Evolutionary conservation across 64 coral and sea anemone genomes (phyloP), one percentile per base, ranked within the genome.

Genomic region (Pocillopora damicornis): DNA sequence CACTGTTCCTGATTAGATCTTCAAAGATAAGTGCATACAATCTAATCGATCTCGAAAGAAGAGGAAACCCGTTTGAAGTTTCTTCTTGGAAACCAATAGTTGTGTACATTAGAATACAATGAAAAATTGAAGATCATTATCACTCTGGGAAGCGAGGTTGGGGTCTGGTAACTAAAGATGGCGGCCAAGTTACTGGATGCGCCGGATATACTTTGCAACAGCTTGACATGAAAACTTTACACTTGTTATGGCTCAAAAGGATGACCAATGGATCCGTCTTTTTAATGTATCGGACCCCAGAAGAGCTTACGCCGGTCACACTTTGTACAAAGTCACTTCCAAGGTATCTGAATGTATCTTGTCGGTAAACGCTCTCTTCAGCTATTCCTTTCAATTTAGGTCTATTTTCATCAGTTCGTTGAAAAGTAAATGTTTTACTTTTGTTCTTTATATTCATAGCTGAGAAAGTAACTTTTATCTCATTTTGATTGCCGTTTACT

Each of bases 201-300:
- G 8, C 20, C 22, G 66, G 5, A 69, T 20, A 11, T 1, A 71
- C 2, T 71, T 71, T 23, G 22, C 67, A n/a, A 4, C 42, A 51
- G 42, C 67, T 23, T 71, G 67, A 71, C 67, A 71, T 71, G 67
- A 71, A 25, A 71, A 71, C n/a, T n/a, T 10, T 11, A 11, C 1
- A 11, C 35, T 51, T 72, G 63, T 18, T 57, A 85, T 85, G 81
- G 81, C 36, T 37, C 65, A 77, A 57, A 62, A 51, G 60, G 93
- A 92, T 76, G 88, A 99, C 25, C 88, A 86, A 22, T 95, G 88
- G 93, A 73, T 93, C 79, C 87, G 93, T 76, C 80, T 88, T 58
- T 99, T 95, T 75, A 89, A 95, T 76, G 97, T 99, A 75, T 95
- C 97, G 15, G 89, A 99, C 74, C 97, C 97, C 3, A 76, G 93